Evolutionary conservation across 2,797 vertebrate genomes (phyloP).

Genomic region (Darevskia nairensis): DNA sequence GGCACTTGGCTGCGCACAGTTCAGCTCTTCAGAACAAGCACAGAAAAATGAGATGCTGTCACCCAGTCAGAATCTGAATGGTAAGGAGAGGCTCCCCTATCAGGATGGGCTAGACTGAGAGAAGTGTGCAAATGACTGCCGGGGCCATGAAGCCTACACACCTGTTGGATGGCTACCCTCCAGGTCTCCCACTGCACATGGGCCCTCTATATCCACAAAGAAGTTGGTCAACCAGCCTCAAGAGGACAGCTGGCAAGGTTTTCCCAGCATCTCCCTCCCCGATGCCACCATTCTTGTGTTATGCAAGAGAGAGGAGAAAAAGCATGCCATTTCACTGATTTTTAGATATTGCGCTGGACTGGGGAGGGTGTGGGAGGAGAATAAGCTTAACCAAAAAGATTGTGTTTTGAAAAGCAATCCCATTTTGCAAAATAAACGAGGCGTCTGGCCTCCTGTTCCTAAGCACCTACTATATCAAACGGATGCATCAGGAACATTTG

Average conservation of each 20-base stretch:
- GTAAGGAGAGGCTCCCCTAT: not conserved
- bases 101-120: not conserved
- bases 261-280: not conserved
- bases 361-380: not conserved
- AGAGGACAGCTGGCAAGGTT: not conserved
- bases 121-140: too few relatives aligned
- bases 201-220: not conserved
- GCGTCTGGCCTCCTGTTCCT: not conserved
- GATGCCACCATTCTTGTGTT: too few relatives aligned
- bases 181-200: not conserved
- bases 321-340: conserved; percentile 11
- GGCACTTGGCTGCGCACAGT: too few relatives aligned
- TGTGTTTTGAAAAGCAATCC: not conserved
- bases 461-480: not conserved
- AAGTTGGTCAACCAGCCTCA: not conserved
- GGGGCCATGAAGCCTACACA: too few relatives aligned
- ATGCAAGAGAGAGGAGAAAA: not conserved
- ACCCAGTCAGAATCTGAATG: not conserved
- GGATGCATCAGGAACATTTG: not conserved
- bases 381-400: not conserved
- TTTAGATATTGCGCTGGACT: fast-evolving
- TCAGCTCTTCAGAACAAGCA: not conserved
- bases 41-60: not conserved
- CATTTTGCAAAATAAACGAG: not conserved
- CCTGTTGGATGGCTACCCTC: not conserved